phyloP scores from a whole-genome alignment of 2,113 vertebrate species.

The Acinonyx jubatus region DNA sequence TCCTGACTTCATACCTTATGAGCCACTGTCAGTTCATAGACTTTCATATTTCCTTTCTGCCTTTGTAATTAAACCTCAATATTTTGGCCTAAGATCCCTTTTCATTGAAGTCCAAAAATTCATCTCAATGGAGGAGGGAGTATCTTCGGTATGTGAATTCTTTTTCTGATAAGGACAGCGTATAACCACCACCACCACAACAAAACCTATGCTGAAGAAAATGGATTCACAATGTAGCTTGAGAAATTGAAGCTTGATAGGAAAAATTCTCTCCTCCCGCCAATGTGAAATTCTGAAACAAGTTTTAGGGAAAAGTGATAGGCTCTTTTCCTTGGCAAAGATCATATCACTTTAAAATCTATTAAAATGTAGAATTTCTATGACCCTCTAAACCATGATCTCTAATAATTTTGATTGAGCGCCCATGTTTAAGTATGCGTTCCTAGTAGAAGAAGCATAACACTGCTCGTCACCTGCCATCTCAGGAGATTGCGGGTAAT shows the following conservation, averaged over 20 bases:
- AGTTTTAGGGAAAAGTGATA: neutral
- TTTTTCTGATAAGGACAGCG: neutral
- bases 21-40: neutral
- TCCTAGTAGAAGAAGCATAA: neutral
- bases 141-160: neutral
- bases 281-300: neutral
- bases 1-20: neutral
- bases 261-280: neutral
- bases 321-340: neutral
- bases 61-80: neutral
- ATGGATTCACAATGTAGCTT: neutral
- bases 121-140: neutral
- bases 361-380: neutral
- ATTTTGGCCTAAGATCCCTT: neutral
- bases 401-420: neutral
- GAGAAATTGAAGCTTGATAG: neutral
- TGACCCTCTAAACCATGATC: neutral
- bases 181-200: neutral
- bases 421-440: neutral
- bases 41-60: neutral
- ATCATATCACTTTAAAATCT: neutral
- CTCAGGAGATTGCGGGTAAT: neutral
- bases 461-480: neutral
- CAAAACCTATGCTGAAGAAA: neutral
- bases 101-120: neutral